Conservation (phyloP, 1,140 invertebrate species). For the Camponotus pennsylvanicus region DNA sequence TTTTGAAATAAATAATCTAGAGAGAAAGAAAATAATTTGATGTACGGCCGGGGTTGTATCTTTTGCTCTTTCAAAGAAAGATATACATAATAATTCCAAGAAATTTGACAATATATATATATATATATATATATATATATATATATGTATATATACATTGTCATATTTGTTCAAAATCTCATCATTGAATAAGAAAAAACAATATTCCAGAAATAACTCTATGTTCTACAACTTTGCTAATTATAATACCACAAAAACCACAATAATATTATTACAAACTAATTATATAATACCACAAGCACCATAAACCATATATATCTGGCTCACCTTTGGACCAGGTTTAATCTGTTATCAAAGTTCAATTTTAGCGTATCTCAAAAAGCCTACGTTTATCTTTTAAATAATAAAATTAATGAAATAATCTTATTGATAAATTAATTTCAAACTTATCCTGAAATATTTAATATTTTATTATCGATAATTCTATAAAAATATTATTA, state of each 20-base stretch:
- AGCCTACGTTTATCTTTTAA: not conserved
- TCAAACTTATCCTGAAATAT: not conserved
- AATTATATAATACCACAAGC: constrained; percentile 5
- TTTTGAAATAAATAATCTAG: constrained; percentile 19
- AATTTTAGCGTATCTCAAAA: not conserved
- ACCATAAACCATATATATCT: not conserved
- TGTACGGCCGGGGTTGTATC: constrained; percentile 59
- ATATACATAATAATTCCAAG: not conserved
- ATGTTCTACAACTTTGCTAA: not conserved
- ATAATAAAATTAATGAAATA: not conserved
- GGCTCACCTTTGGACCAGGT: not conserved
- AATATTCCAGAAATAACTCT: not conserved
- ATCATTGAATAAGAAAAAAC: constrained; percentile 19
- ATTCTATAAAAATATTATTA: not conserved
- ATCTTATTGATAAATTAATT: not conserved
- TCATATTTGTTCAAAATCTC: not conserved
- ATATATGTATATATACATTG: not conserved
- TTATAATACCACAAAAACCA: not conserved
- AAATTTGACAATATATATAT: too few species aligned
- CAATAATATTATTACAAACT: too few species aligned
- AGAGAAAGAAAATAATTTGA: constrained; percentile 6
- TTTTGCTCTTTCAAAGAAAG: constrained; percentile 31
- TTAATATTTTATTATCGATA: not conserved
- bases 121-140: too few species aligned
- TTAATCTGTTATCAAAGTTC: not conserved